Evolutionary conservation across 2,888 invertebrate species (phyloP), one percentile per base, ranked within the genome.

Genomic region (Tetragonisca angustula): DNA sequence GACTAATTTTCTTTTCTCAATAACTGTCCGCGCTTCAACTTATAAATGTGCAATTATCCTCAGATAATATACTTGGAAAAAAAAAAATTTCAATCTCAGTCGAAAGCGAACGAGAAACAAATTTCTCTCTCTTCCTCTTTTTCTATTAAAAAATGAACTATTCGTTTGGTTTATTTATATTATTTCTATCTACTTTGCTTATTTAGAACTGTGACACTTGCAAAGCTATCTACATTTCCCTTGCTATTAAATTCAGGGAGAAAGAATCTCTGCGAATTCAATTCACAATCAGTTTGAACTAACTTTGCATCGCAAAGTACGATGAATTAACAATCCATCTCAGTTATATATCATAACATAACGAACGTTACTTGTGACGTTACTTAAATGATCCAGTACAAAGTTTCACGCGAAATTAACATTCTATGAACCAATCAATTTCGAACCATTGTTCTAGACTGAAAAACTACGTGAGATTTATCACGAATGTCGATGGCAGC

Each of bases 221-320:
- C 9, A 6, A n/a, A 36, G n/a, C 6, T 19, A 65, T 1, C 43
- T 5, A 50, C 54, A n/a, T 70, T 56, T 54, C 4, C 21, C 9
- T 54, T 36, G 3, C 27, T 21, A 36, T 70, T 24, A 19, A n/a
- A 52, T 5, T 43, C 71, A 36, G 24, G 24, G 19, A 59, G 43
- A 59, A 56, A 19, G 59, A 43, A 71, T 71, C 71, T 71, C 71
- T 21, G 24, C 36, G 15, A 71, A 19, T 54, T 71, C 36, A 6
- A 43, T 59, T 43, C 24, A 24, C 5, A 13, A 43, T 27, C 19
- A 19, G 19, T 3, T 43, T 36, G 13, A 36, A n/a, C 9, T 56
- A 56, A 71, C 11, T 32, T 21, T 15, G 52, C 2, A 9, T 15
- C 32, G 32, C 32, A 2, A 69, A 21, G 9, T 3, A 19, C 11